phyloP scores from a whole-genome alignment of 2,113 vertebrate species.

The Apodemus speciosus region DNA sequence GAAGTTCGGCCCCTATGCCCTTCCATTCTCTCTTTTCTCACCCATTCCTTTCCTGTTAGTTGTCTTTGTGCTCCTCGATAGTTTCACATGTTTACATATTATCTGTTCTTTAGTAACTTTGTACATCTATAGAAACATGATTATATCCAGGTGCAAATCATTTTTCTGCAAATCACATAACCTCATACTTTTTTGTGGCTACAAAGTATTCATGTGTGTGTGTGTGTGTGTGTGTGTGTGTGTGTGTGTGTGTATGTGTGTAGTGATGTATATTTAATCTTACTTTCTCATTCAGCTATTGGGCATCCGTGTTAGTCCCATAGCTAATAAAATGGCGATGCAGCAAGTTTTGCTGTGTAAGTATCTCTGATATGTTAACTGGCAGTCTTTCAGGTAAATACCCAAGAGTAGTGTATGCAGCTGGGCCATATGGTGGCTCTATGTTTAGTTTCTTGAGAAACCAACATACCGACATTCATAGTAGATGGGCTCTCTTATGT shows the following conservation, averaged over 20 bases:
- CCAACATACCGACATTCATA: neutral
- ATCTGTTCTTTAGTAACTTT: neutral
- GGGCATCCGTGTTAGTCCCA: neutral
- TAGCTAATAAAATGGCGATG: neutral
- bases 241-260: neutral
- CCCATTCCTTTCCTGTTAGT: neutral
- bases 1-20: no score
- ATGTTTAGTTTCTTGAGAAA: neutral
- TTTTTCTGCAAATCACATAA: neutral
- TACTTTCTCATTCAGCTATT: neutral
- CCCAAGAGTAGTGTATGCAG: neutral
- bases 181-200: neutral
- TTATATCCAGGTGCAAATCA: neutral
- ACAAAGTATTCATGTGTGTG: neutral
- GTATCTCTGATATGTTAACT: neutral
- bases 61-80: neutral
- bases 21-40: neutral
- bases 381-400: neutral
- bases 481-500: neutral
- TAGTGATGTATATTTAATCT: neutral
- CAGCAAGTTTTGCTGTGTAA: neutral
- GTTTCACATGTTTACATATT: neutral
- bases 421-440: neutral
- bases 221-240: neutral
- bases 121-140: neutral